A percentile compares a stretch with the other conserved stretches of the same genome.
phyloP scores from a whole-genome alignment of 2,888 invertebrate species.

The Drosophila hamatofila region DNA sequence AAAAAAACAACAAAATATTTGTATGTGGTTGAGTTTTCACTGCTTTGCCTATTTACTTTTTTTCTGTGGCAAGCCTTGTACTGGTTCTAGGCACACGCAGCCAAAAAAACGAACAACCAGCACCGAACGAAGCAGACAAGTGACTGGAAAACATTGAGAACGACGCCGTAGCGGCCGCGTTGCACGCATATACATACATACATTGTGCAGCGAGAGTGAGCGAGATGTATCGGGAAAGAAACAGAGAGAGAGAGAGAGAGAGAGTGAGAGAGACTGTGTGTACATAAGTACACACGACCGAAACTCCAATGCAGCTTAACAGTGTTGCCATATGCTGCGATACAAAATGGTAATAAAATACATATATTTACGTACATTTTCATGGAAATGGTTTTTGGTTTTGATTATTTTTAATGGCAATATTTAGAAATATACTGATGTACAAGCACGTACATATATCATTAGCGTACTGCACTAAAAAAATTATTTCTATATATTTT shows the following conservation, averaged over 20 bases:
- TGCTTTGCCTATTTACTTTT: constrained; percentile 23
- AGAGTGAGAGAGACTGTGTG: constrained; percentile 8
- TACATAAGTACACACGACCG: constrained; percentile 30
- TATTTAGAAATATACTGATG: neutral
- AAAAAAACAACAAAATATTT: constrained; percentile 32
- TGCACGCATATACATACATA: constrained; percentile 39
- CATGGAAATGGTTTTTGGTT: constrained; percentile 7
- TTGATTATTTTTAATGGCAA: neutral
- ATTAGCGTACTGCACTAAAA: neutral
- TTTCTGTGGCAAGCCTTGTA: constrained; percentile 28
- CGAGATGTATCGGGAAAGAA: constrained; percentile 20
- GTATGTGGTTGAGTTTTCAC: constrained; percentile 23
- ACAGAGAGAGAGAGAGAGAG: constrained; percentile 5
- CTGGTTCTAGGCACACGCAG: constrained; percentile 26
- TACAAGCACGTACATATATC: no score
- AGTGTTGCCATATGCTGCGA: constrained; percentile 50
- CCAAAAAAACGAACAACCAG: constrained; percentile 38
- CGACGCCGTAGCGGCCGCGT: constrained; percentile 46
- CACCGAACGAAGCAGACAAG: constrained; percentile 51
- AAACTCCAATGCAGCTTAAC: constrained; percentile 52
- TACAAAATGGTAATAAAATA: constrained; percentile 28
- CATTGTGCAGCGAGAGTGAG: constrained; percentile 33
- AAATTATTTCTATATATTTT: neutral
- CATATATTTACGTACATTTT: constrained; percentile 11
- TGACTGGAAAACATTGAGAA: constrained; percentile 57